Base-by-base conservation (phyloP, 2,113 vertebrate genomes). In the Paratilapia polleni region DNA sequence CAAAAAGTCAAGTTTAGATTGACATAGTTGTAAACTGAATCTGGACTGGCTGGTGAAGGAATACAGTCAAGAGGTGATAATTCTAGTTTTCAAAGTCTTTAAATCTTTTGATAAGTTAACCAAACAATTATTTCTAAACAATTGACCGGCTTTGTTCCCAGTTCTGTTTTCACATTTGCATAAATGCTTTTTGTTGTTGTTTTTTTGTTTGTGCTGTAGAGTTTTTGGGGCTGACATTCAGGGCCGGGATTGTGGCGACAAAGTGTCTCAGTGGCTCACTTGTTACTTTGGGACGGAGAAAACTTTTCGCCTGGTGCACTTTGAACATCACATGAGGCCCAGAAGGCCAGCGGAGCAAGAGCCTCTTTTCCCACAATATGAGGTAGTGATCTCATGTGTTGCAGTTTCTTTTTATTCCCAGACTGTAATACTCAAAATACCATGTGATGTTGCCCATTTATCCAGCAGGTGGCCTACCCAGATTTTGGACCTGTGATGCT, bases 221-320 rank as follows among this genome's bases (percentile, higher is more conserved):
- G 24, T 98, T 14, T 98, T 97, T 38, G 91, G 96, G 19, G 1
- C 80, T 1, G 94, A 97, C 86, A 94, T 97, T 24, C 94, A 97
- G 85, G 98, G 98, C 68, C 95, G 96, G 62, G 97, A 99, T 80
- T 99, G 97, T 62, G 98, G 98, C 0, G 95, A 97, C 1, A 93
- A 97, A 52, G 96, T 90, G 1, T 97, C 98, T 8, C 78, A 84
- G 38, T 99, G 98, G 98, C 90, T 99, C 66, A 96, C 95, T 22
- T 87, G 47, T 63, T 98, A 94, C 86, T 89, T 99, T 78, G 92
- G 64, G 5, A 95, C 87, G 4, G 94, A 94, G 2, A 92, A 95
- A 54, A 89, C 92, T 0, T 96, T 94, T 78, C 96, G 96, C 26
- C 36, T 99, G 92, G 97, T 99, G 85, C 97, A 97, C 91, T 99